A percentile compares a stretch with the other conserved stretches of the same genome.
These are phyloP conservation scores for Syngnathoides biaculeatus DNA, from an alignment of 2,113 vertebrate species.

Conservation along the genomic window DNA sequence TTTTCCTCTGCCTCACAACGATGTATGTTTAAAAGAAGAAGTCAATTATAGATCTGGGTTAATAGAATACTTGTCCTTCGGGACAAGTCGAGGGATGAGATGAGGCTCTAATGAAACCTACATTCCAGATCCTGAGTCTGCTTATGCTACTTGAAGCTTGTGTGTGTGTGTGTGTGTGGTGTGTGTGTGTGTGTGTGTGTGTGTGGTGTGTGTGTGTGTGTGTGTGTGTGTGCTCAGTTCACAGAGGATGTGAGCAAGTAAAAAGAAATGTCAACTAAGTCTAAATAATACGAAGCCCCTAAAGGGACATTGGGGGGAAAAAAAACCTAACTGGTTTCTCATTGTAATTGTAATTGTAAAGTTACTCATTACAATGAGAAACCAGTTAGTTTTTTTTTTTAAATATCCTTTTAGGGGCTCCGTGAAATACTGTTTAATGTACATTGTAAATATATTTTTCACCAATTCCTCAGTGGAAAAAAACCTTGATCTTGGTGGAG, in stretches of 20 bases:
- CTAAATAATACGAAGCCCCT: too few species aligned
- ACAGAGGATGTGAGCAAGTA: not conserved
- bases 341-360: too few species aligned
- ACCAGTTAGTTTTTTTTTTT: too few species aligned
- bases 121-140: slow-evolving; percentile 49
- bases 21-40: slow-evolving; percentile 68
- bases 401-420: too few species aligned
- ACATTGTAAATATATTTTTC: not conserved
- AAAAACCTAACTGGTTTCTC: too few species aligned
- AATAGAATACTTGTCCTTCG: slow-evolving; percentile 65
- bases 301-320: too few species aligned
- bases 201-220: slow-evolving; percentile 16
- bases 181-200: slow-evolving; percentile 20
- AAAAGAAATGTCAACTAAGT: not conserved
- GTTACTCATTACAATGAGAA: too few species aligned
- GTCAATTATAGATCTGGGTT: slow-evolving; percentile 77
- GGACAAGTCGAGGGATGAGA: slow-evolving; percentile 62
- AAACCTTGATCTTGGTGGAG: not conserved
- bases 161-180: too few species aligned
- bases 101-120: slow-evolving; percentile 68
- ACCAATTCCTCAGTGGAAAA: not conserved
- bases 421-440: not conserved
- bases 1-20: slow-evolving; percentile 28
- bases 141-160: slow-evolving; percentile 35
- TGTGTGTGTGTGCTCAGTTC: slow-evolving; percentile 5